Percentiles rank a stretch among this genome's conserved stretches.
phyloP scores from a whole-genome alignment of 2,888 invertebrate genomes.

The Gymnosoma rotundatum region DNA sequence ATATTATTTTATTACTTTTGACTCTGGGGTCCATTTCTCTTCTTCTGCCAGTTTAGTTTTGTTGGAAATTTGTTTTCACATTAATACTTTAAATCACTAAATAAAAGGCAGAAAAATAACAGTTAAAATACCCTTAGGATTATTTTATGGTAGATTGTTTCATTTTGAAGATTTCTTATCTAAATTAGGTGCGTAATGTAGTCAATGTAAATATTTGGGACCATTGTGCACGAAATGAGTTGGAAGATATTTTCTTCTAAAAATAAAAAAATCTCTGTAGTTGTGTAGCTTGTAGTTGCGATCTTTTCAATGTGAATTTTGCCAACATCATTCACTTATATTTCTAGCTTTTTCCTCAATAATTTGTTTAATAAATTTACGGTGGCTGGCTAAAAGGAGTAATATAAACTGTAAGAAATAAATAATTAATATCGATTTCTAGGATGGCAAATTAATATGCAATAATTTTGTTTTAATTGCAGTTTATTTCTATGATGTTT shows the following conservation, averaged over 20 bases:
- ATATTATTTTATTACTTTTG: constrained; percentile 37
- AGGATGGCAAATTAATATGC: too few relatives aligned
- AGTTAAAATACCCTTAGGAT: constrained; percentile 59
- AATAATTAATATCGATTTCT: too few relatives aligned
- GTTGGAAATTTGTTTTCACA: constrained; percentile 47
- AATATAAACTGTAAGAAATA: too few relatives aligned
- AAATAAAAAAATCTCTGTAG: background rate
- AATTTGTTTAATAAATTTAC: too few relatives aligned
- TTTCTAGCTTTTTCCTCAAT: background rate
- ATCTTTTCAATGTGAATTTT: constrained; percentile 26
- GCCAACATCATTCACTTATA: background rate
- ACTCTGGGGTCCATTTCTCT: background rate
- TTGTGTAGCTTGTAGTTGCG: background rate
- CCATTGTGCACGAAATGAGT: constrained; percentile 6
- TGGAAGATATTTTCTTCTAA: background rate
- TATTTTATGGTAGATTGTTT: constrained; percentile 61
- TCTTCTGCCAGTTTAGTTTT: constrained; percentile 1
- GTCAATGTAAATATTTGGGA: constrained; percentile 46
- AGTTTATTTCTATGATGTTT: too few relatives aligned
- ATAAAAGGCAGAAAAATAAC: background rate
- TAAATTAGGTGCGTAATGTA: constrained; percentile 67
- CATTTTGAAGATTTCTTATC: constrained; percentile 64
- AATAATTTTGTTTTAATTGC: too few relatives aligned
- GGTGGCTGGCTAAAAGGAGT: too few relatives aligned
- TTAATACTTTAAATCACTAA: constrained; percentile 5